A percentile compares a stretch with the other conserved stretches of the same genome.
These are phyloP conservation scores for Psylliodes chrysocephalus DNA, from an alignment of 2,888 invertebrate genomes.

Conservation along the genomic window DNA sequence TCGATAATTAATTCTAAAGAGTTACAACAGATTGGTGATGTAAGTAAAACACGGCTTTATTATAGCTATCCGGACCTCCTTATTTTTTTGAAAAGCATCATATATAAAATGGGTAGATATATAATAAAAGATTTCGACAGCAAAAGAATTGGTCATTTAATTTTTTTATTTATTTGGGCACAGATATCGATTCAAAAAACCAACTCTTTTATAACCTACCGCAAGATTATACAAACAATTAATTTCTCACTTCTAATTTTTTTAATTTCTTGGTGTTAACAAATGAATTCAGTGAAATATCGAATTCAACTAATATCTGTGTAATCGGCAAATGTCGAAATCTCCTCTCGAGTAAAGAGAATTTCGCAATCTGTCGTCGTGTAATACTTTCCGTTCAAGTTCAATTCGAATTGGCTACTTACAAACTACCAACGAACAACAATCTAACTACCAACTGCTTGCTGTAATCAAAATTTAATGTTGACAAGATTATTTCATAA, in stretches of 20 bases:
- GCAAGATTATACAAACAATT: neutral
- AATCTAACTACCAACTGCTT: neutral
- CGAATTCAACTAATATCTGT: neutral
- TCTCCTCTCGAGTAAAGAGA: conserved; percentile 4
- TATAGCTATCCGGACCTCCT: no score
- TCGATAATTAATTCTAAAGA: no score
- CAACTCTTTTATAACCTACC: neutral
- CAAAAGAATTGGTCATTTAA: no score
- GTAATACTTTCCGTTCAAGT: conserved; percentile 18
- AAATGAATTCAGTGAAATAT: conserved; percentile 9
- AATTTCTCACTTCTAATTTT: neutral
- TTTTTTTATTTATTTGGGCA: no score
- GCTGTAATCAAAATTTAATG: conserved; percentile 11
- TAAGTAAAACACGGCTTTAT: no score
- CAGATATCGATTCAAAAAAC: no score
- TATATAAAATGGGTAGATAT: no score
- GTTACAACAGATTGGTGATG: no score
- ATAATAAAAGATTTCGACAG: no score
- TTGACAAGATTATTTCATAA: neutral
- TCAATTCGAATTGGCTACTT: conserved; percentile 5
- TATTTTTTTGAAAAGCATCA: no score
- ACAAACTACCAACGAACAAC: neutral
- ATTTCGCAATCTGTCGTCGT: conserved; percentile 3
- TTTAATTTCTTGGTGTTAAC: neutral
- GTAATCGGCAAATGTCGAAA: neutral